A percentile compares a stretch with the other conserved stretches of the same genome.
Conservation (phyloP, 1,140 invertebrate species). For the Saccostrea glomerata region DNA sequence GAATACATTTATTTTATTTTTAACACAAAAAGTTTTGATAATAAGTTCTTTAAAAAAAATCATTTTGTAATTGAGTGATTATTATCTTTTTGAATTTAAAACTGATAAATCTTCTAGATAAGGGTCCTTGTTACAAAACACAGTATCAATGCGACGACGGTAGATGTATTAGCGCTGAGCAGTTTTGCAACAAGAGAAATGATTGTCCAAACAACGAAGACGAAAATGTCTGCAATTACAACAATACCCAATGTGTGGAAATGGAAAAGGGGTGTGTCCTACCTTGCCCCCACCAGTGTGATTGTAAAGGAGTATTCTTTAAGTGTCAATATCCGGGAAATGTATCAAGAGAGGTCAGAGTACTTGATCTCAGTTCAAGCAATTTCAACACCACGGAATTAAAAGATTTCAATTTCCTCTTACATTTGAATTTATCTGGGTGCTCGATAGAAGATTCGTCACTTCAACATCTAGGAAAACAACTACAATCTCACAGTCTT, state of each 20-base stretch:
- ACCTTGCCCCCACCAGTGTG: neutral
- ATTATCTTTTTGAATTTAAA: too few relatives aligned
- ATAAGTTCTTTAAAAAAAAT: too few relatives aligned
- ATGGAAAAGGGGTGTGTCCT: neutral
- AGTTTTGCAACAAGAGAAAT: neutral
- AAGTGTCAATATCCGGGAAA: neutral
- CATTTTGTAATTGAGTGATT: too few relatives aligned
- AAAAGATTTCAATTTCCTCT: neutral
- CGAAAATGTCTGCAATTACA: neutral
- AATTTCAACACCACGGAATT: neutral
- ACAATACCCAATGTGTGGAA: neutral
- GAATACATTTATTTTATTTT: neutral
- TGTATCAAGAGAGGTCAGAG: neutral
- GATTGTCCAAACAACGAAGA: neutral
- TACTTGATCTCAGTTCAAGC: conserved; percentile 1
- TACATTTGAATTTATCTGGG: neutral
- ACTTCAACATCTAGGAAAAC: neutral
- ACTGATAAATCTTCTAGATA: neutral
- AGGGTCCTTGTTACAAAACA: neutral
- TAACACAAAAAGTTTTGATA: too few relatives aligned
- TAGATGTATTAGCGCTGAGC: neutral
- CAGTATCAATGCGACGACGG: conserved; percentile 13
- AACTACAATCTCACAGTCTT: neutral
- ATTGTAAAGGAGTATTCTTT: neutral
- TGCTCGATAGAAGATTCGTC: neutral